Conservation (phyloP, 2,113 vertebrate genomes). For the Oncorhynchus keta region DNA sequence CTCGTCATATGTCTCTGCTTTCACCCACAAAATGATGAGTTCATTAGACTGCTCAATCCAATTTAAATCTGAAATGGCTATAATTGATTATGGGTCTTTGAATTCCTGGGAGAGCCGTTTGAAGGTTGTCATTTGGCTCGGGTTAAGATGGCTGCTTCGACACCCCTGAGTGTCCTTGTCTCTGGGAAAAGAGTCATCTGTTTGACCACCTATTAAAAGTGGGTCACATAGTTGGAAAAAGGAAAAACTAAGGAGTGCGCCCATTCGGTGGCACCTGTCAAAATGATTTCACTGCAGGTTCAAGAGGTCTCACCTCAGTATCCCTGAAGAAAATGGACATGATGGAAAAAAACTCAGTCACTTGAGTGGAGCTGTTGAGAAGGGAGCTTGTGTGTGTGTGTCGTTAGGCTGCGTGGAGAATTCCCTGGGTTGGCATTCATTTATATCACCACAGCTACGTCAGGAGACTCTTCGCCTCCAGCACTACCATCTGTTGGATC, state of each 20-base stretch:
- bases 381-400: neutral
- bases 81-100: slow-evolving; percentile 47
- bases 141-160: slow-evolving; percentile 38
- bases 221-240: slow-evolving; percentile 47
- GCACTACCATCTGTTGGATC: slow-evolving; percentile 7
- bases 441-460: slow-evolving; percentile 3
- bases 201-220: slow-evolving; percentile 53
- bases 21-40: slow-evolving; percentile 15
- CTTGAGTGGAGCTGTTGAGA: neutral
- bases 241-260: slow-evolving; percentile 8
- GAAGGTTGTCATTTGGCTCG: slow-evolving; percentile 55
- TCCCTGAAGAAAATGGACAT: slow-evolving; percentile 15
- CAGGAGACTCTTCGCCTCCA: neutral
- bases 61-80: slow-evolving; percentile 44
- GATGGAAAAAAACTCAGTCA: neutral
- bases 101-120: slow-evolving; percentile 46
- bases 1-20: neutral
- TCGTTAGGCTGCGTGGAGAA: neutral
- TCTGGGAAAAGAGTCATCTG: slow-evolving; percentile 58
- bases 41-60: slow-evolving; percentile 37
- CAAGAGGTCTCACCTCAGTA: slow-evolving; percentile 13
- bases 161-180: slow-evolving; percentile 55
- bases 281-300: slow-evolving; percentile 1
- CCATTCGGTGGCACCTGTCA: slow-evolving; percentile 5
- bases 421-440: neutral